Evolutionary conservation across 1,140 invertebrate genomes (phyloP).

Genomic region (Venustaconcha ellipsiformis): DNA sequence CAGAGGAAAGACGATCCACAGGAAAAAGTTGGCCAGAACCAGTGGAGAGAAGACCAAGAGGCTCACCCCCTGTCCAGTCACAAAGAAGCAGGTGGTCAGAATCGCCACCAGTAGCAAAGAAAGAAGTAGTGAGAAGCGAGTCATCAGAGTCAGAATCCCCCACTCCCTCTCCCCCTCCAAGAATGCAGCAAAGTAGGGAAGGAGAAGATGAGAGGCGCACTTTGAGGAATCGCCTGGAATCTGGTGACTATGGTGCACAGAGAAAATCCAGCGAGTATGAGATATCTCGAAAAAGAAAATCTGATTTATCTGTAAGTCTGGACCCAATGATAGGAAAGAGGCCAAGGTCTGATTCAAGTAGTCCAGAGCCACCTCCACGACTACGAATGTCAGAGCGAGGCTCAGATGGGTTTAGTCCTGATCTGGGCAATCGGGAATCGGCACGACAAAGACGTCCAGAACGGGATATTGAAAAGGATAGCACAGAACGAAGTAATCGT

Average conservation of each 20-base stretch:
- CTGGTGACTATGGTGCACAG: no score
- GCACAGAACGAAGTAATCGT: no score
- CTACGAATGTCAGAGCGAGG: neutral
- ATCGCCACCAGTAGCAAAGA: no score
- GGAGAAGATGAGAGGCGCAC: neutral
- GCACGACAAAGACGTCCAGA: no score
- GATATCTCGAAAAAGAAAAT: constrained; percentile 1
- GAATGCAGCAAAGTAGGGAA: constrained; percentile 4
- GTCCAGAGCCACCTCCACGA: neutral
- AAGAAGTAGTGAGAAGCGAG: neutral
- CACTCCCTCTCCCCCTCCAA: neutral
- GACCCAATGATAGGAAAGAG: constrained; percentile 11
- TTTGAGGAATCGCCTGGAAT: no score
- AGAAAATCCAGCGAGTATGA: constrained; percentile 12
- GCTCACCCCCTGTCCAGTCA: no score
- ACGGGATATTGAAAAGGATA: no score
- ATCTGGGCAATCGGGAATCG: no score
- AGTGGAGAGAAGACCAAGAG: neutral
- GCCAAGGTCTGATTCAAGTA: constrained; percentile 13
- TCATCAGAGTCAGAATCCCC: constrained; percentile 5
- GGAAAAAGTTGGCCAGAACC: neutral
- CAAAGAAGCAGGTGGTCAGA: no score
- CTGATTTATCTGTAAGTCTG: constrained; percentile 11
- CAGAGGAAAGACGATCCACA: no score
- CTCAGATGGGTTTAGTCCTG: constrained; percentile 7